Evolutionary conservation across 2,888 invertebrate species (phyloP).

Genomic region (Pseudococcus jackbeardsleyi): DNA sequence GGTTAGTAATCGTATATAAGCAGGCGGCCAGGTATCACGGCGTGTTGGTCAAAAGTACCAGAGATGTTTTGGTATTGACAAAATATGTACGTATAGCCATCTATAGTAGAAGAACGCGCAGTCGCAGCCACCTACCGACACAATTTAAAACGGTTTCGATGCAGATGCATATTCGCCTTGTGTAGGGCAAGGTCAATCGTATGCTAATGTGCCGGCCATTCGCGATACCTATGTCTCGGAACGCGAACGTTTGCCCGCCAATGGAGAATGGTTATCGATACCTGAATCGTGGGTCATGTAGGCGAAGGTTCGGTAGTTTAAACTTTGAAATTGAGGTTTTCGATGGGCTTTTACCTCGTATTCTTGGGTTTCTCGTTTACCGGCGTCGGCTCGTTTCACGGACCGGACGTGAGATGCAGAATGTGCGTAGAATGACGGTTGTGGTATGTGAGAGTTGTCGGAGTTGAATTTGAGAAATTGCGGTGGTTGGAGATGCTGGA

Average conservation of each 20-base stretch:
- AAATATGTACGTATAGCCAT: neutral
- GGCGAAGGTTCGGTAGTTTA: neutral
- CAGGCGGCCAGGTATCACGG: neutral
- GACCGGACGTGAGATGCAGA: too few relatives aligned
- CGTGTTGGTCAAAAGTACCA: neutral
- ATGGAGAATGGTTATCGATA: neutral
- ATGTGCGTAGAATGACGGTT: too few relatives aligned
- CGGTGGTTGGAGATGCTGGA: too few relatives aligned
- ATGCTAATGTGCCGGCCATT: neutral
- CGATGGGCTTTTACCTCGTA: neutral
- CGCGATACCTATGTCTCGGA: neutral
- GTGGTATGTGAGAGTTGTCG: too few relatives aligned
- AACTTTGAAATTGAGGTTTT: neutral
- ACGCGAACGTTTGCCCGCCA: neutral
- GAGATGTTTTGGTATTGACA: neutral
- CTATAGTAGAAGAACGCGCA: neutral
- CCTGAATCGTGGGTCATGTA: neutral
- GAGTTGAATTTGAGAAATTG: too few relatives aligned
- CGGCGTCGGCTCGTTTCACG: too few relatives aligned
- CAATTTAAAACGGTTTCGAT: neutral
- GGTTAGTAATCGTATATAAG: neutral
- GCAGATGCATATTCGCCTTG: slow-evolving; percentile 7
- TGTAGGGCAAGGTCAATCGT: slow-evolving; percentile 30
- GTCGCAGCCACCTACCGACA: neutral
- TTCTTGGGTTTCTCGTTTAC: too few relatives aligned